phyloP scores from a whole-genome alignment of 2,888 invertebrate genomes.

The Blastobasis lacticolella region DNA sequence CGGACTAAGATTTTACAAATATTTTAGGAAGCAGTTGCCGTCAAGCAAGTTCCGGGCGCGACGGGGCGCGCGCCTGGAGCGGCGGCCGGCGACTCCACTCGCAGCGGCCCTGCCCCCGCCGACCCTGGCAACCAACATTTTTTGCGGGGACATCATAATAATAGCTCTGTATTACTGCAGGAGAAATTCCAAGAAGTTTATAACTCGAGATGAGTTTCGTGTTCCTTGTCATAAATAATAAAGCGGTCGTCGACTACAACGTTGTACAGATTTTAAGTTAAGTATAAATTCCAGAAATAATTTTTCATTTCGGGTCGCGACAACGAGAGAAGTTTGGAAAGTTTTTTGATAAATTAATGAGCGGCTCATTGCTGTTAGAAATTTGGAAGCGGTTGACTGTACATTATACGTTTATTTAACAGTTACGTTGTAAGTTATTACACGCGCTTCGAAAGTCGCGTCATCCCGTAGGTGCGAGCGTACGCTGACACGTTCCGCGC shows the following conservation, averaged over 20 bases:
- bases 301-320: constrained; percentile 54
- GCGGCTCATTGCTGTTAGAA: background rate
- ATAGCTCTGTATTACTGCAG: constrained; percentile 74
- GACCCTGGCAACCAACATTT: constrained; percentile 60
- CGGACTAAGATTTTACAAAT: constrained; percentile 15
- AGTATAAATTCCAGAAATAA: constrained; percentile 65
- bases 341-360: constrained; percentile 49
- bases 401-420: no score
- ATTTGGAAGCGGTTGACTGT: background rate
- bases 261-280: constrained; percentile 70
- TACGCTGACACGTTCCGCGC: background rate
- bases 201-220: constrained; percentile 75
- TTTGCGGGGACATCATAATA: constrained; percentile 74
- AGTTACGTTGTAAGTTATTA: no score
- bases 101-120: constrained; percentile 27
- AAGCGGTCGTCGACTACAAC: constrained; percentile 72
- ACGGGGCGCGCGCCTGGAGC: constrained; percentile 12
- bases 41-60: background rate
- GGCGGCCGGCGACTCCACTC: constrained; percentile 32
- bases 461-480: no score
- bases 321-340: constrained; percentile 48
- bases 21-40: constrained; percentile 16
- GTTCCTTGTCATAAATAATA: constrained; percentile 75
- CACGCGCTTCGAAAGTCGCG: no score
- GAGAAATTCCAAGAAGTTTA: constrained; percentile 75